Evolutionary conservation across 2,888 invertebrate species (phyloP).

Genomic region (Caenorhabditis uteleia): DNA sequence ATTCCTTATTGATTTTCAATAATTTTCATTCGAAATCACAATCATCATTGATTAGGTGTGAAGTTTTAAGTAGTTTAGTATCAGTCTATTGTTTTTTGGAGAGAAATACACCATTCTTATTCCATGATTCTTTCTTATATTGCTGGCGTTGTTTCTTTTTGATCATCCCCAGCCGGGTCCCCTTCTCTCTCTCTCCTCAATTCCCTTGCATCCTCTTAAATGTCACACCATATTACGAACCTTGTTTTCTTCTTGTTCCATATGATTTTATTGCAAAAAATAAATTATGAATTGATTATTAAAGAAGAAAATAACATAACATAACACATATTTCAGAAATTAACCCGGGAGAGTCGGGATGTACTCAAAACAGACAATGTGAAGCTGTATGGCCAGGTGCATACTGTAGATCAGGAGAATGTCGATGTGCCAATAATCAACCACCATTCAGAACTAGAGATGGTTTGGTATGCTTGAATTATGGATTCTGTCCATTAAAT

Average conservation of each 20-base stretch:
- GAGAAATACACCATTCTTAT: conserved; percentile 3
- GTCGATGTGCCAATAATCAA: conserved; percentile 69
- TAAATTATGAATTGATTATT: conserved; percentile 43
- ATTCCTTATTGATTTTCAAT: no score
- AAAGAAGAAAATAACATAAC: background rate
- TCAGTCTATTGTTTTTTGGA: no score
- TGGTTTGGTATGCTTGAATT: conserved; percentile 62
- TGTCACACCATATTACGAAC: no score
- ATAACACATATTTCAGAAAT: conserved; percentile 56
- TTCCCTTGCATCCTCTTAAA: background rate
- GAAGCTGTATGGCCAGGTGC: conserved; percentile 68
- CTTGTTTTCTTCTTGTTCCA: conserved; percentile 12
- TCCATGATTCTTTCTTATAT: conserved; percentile 5
- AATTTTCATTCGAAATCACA: no score
- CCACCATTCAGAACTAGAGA: conserved; percentile 67
- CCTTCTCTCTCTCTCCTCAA: conserved; percentile 2
- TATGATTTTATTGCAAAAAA: conserved; percentile 29
- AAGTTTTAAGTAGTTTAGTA: no score
- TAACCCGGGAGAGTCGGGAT: conserved; percentile 69
- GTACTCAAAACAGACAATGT: conserved; percentile 68
- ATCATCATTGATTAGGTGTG: no score
- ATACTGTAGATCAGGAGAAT: conserved; percentile 67
- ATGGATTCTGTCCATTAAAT: conserved; percentile 69
- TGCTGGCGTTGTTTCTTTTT: conserved; percentile 2
- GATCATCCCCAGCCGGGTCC: conserved; percentile 1